Percentiles rank a stretch among this genome's conserved stretches.
These are phyloP conservation scores for Echinops telfairi DNA, from an alignment of 2,113 vertebrate genomes.

Conservation along the genomic window DNA sequence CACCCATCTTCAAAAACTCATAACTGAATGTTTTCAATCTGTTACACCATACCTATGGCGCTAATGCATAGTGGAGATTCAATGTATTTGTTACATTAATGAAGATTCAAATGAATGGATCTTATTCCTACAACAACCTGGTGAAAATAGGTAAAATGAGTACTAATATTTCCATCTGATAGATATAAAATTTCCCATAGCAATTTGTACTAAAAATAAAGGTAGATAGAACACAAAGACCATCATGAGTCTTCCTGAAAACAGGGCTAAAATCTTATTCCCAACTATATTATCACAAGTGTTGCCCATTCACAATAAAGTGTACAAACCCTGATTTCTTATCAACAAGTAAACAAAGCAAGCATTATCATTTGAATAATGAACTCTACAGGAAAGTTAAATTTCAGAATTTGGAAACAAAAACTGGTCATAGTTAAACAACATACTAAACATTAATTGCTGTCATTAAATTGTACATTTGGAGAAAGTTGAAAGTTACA, in stretches of 20 bases:
- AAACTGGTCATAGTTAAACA: not conserved
- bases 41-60: not conserved
- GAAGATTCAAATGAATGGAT: not conserved
- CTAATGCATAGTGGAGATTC: not conserved
- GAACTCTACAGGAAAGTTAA: constrained; percentile 46
- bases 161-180: not conserved
- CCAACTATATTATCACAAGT: constrained; percentile 2
- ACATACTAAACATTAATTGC: not conserved
- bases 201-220: constrained; percentile 55
- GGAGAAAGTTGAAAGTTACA: not conserved
- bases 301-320: constrained; percentile 13
- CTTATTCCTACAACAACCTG: not conserved
- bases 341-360: not conserved
- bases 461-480: not conserved
- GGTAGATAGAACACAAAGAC: constrained; percentile 23
- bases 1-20: constrained; percentile 28
- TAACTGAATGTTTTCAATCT: not conserved
- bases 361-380: constrained; percentile 9
- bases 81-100: not conserved
- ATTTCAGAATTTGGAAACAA: not conserved
- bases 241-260: not conserved
- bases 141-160: constrained; percentile 29
- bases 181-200: constrained; percentile 29
- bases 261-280: constrained; percentile 10
- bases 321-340: constrained; percentile 43